A percentile compares a stretch with the other conserved stretches of the same genome.
Conservation (phyloP, 2,113 vertebrate species). For the Anser cygnoides region DNA sequence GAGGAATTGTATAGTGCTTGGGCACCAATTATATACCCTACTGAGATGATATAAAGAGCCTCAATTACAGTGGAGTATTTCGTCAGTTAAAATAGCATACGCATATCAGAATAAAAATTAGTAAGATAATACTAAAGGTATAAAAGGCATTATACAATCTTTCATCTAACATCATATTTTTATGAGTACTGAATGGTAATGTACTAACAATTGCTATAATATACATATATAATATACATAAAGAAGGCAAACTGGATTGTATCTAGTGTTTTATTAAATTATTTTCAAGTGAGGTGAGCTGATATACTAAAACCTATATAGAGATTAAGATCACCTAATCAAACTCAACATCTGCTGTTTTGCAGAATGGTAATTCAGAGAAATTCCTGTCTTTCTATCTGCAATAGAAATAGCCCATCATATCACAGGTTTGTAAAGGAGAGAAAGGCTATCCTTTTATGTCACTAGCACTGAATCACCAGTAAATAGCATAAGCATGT, state of each 20-base stretch:
- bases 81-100: constrained; percentile 30
- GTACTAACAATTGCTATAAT: not conserved
- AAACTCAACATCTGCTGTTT: not conserved
- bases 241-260: not conserved
- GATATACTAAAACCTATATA: not conserved
- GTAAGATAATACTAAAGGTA: constrained; percentile 7
- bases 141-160: constrained; percentile 1
- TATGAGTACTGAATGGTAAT: not conserved
- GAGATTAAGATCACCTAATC: not conserved
- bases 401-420: not conserved
- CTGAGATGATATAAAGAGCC: constrained; percentile 49
- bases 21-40: constrained; percentile 43
- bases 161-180: not conserved
- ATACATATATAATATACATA: not conserved
- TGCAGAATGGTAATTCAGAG: not conserved
- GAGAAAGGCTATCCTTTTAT: not conserved
- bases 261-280: not conserved
- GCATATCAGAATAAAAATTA: constrained; percentile 50
- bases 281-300: not conserved
- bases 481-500: not conserved
- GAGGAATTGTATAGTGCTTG: constrained; percentile 50
- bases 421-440: not conserved
- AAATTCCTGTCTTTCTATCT: not conserved
- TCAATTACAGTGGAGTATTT: constrained; percentile 61
- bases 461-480: not conserved